phyloP scores from a whole-genome alignment of 2,113 vertebrate genomes.

The Lophius piscatorius region DNA sequence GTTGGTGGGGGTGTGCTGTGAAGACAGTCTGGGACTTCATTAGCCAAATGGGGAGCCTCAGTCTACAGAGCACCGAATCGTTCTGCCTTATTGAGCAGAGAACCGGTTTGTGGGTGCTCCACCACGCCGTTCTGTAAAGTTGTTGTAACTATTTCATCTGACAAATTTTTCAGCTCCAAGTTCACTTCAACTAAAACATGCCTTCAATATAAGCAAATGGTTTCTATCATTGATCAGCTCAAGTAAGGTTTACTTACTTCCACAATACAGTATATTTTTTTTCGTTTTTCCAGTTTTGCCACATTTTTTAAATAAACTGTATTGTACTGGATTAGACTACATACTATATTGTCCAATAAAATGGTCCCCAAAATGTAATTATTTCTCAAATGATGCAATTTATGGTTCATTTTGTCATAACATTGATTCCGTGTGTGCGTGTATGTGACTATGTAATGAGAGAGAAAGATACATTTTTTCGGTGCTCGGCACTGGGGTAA shows the following conservation, averaged over 20 bases:
- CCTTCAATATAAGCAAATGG: conserved; percentile 13
- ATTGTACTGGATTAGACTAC: no score
- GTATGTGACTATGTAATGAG: neutral
- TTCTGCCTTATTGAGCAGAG: conserved; percentile 75
- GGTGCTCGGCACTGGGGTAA: no score
- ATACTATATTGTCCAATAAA: no score
- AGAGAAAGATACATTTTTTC: no score
- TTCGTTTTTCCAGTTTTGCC: conserved; percentile 5
- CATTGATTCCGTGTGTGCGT: neutral
- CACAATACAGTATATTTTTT: conserved; percentile 1
- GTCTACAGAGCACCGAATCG: conserved; percentile 69
- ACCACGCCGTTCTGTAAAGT: conserved; percentile 51
- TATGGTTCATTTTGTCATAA: conserved; percentile 12
- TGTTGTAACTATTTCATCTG: conserved; percentile 48
- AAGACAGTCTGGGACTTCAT: conserved; percentile 83
- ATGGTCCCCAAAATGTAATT: conserved; percentile 14
- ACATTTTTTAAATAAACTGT: conserved; percentile 1
- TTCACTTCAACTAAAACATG: conserved; percentile 28
- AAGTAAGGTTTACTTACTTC: conserved; percentile 9
- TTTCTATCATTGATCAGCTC: conserved; percentile 5
- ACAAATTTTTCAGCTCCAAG: conserved; percentile 29
- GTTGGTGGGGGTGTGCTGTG: conserved; percentile 80
- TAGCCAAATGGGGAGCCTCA: conserved; percentile 80
- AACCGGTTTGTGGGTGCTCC: conserved; percentile 62
- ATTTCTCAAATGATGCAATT: conserved; percentile 28